These are phyloP conservation scores for Melanotaenia duboulayi DNA, from an alignment of 2,113 vertebrate species.

Conservation along the genomic window DNA sequence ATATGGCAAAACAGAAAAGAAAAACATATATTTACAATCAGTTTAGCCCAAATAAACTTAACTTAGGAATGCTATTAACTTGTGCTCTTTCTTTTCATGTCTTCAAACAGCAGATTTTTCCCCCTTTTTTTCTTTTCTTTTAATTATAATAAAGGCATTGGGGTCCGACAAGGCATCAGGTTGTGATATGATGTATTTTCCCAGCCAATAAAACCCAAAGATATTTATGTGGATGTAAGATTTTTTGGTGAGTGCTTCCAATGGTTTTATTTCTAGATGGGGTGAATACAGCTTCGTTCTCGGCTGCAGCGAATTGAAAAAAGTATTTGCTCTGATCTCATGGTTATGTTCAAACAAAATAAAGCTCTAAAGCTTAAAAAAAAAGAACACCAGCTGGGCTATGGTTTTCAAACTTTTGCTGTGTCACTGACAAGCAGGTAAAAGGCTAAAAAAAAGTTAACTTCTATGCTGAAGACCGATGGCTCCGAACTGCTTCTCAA, in stretches of 20 bases:
- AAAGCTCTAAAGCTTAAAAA: neutral
- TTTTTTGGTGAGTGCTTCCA: too few relatives aligned
- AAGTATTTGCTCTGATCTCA: neutral
- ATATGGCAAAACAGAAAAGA: neutral
- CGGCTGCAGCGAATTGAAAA: neutral
- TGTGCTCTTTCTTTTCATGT: too few relatives aligned
- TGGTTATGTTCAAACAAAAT: slow-evolving; percentile 15
- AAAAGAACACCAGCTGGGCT: neutral
- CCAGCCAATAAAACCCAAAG: too few relatives aligned
- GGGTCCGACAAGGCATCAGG: too few relatives aligned
- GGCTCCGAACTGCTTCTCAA: neutral
- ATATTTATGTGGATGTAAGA: too few relatives aligned
- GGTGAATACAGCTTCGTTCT: neutral
- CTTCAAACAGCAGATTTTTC: too few relatives aligned
- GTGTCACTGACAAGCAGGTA: slow-evolving; percentile 28
- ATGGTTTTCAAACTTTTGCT: slow-evolving; percentile 10
- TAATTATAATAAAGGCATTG: too few relatives aligned
- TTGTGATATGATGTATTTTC: too few relatives aligned
- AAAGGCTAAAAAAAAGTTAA: neutral
- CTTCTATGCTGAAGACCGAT: slow-evolving; percentile 25
- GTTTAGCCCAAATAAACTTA: too few relatives aligned
- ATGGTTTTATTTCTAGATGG: neutral
- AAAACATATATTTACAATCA: too few relatives aligned
- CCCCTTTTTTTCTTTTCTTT: too few relatives aligned
- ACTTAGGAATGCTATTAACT: too few relatives aligned